Base-by-base conservation (phyloP, 2,888 invertebrate species). In the Platycnemis pennipes region DNA sequence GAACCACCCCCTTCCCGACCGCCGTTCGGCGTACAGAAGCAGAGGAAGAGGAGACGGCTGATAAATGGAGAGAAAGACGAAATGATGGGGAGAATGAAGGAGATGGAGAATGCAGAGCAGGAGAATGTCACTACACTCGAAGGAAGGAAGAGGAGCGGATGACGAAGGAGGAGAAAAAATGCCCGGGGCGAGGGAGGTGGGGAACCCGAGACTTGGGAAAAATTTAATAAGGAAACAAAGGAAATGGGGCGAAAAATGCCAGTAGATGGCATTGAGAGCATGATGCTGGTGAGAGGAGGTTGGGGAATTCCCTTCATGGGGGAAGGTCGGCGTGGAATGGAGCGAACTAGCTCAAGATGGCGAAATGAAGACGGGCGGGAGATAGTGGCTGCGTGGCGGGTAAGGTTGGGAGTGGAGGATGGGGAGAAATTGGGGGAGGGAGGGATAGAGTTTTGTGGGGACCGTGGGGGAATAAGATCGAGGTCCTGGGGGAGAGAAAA, bases 231-330 rank as follows among this genome's bases (percentile, higher is more conserved):
- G 87, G 87, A 46, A 87, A 45, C 46, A 45, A 46, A 87, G 87
- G 87, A 87, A 87, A 46, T 77, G 77, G 77, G 77, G 77, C 77
- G 77, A 77, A 77, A 77, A 77, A 44, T 45, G 46, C 45, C 44
- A 46, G 19, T 3, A 26, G 87, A 87, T 87, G 46, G 45, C 45
- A 46, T 46, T 22, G 87, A 44, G 87, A 87, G 44, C 46, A 11
- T 37, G 77, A 37, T 37, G 77, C 37, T 37, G 1, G 26, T 1
- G 31, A 26, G 13, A 13, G 77, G 31, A 1, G 13, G 77, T 37
- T 11, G 87, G n/a, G 4, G n/a, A 46, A 42, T 37, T 44, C 7
- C n/a, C 4, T 44, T 4, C 7, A 0, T 2, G 86, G 42, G 16
- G 44, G 0, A 22, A 86, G 19, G 86, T 44, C 16, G 42, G 13